Base-by-base conservation (phyloP, 2,797 vertebrate species). In the Artibeus jamaicensis region DNA sequence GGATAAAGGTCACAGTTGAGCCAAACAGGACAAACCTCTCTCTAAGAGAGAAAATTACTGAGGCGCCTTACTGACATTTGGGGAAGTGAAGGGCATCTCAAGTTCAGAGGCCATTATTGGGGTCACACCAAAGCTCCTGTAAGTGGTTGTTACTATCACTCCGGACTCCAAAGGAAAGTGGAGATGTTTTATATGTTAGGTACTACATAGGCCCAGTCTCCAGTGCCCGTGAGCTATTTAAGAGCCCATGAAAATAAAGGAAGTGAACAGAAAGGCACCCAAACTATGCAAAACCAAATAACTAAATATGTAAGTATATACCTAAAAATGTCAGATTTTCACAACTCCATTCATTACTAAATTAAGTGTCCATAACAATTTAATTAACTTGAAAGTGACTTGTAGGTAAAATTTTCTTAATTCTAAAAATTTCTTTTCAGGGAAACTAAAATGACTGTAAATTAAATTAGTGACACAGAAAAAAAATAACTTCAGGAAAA, bases 361-460 rank as follows among this genome's bases (percentile, higher is more conserved):
- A 29, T 62, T 94, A 81, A 92, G 18, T 46, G 12, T 68, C 91
- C 5, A 12, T 46, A 77, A 84, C 21, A 70, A 95, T 44, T 86
- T 15, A 76, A 92, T 53, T 77, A 59, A 65, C 65, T 46, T 92
- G 44, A 90, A 92, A 90, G 79, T 90, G 15, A 89, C 78, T 46
- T 76, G 9, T 29, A 79, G 62, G 44, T 86, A 44, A 71, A 29
- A 37, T 86, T 65, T 48, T 70, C 50, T 93, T 71, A 86, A 84
- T 86, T 79, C 29, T 81, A 84, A 76, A 90, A 94, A 29, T 81
- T 78, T 10, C 12, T 81, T 96, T 90, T 32, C 67, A 85, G 10
- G 78, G n/a, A 50, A 86, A 50, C 1, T 34, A 74, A 50, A 74
- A 50, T 82, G 78, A 90, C 4, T 65, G 1, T 39, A 76, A 88